Evolutionary conservation across 2,888 invertebrate species (phyloP).

Genomic region (Erebia ligea): DNA sequence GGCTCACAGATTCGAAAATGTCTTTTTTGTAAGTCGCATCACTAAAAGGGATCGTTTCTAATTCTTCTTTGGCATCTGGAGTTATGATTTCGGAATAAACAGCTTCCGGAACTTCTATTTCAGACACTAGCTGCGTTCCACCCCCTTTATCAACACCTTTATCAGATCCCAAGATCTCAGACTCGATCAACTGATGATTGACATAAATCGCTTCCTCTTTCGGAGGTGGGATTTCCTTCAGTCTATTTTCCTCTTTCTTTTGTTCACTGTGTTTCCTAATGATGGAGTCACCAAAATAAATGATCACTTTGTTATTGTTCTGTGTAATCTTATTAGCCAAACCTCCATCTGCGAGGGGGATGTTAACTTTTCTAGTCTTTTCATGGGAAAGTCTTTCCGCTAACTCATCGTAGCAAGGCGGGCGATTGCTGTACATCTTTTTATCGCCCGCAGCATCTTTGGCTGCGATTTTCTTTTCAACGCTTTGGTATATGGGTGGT

Average conservation of each 20-base stretch:
- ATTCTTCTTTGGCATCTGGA: constrained; percentile 51
- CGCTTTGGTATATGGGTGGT: constrained; percentile 75
- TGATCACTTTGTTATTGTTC: constrained; percentile 86
- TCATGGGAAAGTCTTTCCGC: constrained; percentile 74
- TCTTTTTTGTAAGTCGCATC: constrained; percentile 75
- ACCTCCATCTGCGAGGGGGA: constrained; percentile 57
- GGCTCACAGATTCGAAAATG: constrained; percentile 66
- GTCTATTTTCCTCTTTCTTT: constrained; percentile 65
- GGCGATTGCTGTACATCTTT: constrained; percentile 68
- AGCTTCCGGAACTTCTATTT: constrained; percentile 71
- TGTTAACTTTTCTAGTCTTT: constrained; percentile 73
- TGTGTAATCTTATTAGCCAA: constrained; percentile 76
- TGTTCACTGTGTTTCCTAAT: constrained; percentile 77
- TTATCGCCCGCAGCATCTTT: constrained; percentile 62
- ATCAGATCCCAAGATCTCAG: constrained; percentile 60
- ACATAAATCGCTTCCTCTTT: constrained; percentile 76
- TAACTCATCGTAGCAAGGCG: constrained; percentile 78
- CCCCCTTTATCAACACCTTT: constrained; percentile 66
- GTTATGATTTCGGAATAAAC: constrained; percentile 73
- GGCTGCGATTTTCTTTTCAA: constrained; percentile 72
- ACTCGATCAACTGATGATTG: constrained; percentile 67
- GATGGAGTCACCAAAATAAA: constrained; percentile 88
- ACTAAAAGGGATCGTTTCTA: constrained; percentile 63
- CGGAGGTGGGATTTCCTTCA: constrained; percentile 52
- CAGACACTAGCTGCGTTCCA: constrained; percentile 65